A percentile compares a stretch with the other conserved stretches of the same genome.
phyloP scores from a whole-genome alignment of 2,888 invertebrate species.

The Zele albiditarsus region DNA sequence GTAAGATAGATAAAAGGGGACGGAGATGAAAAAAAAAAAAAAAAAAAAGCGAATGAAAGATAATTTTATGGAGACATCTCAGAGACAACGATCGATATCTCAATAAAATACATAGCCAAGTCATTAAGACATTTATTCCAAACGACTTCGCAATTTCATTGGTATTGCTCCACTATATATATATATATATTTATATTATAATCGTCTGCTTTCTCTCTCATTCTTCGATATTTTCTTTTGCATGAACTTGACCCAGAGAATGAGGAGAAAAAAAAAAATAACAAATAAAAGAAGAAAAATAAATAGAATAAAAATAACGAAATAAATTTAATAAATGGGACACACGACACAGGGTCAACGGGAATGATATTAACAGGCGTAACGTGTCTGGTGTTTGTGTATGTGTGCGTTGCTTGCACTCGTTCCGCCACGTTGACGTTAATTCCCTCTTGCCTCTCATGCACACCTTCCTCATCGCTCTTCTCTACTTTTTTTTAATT shows the following conservation, averaged over 20 bases:
- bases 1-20: too few species aligned
- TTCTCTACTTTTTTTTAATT: conserved; percentile 2
- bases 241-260: not conserved
- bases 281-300: too few species aligned
- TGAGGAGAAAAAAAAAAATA: not conserved
- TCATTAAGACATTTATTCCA: not conserved
- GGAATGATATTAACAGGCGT: not conserved
- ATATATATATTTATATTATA: not conserved
- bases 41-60: not conserved
- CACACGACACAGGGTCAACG: not conserved
- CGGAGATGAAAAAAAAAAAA: not conserved
- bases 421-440: conserved; percentile 15
- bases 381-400: not conserved
- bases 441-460: conserved; percentile 39
- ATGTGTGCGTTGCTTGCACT: conserved; percentile 6
- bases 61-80: not conserved
- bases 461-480: conserved; percentile 33
- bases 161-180: not conserved
- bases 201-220: not conserved
- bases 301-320: not conserved
- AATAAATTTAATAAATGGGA: not conserved
- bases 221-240: not conserved
- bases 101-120: not conserved
- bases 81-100: conserved; percentile 8
- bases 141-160: not conserved